Conservation (phyloP, 1,140 invertebrate species). For the Lucilia cuprina region DNA sequence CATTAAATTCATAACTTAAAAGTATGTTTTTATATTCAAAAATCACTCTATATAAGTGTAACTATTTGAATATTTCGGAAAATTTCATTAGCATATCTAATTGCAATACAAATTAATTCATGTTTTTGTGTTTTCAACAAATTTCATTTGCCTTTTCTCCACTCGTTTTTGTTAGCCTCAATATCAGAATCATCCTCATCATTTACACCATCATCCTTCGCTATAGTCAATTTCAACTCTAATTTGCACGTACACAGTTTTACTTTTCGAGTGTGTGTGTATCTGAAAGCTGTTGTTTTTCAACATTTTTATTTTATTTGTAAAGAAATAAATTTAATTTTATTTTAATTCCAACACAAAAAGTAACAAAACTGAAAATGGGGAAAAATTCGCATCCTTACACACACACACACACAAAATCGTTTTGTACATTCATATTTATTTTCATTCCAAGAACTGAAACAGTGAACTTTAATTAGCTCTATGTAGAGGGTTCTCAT, state of each 20-base stretch:
- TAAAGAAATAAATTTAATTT: slow-evolving; percentile 31
- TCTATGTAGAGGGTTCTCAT: not conserved
- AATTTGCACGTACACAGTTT: slow-evolving; percentile 18
- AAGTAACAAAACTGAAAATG: not conserved
- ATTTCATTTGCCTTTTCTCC: not conserved
- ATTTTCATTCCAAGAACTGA: not conserved
- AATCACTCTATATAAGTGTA: not conserved
- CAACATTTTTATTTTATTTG: not conserved
- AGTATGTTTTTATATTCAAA: not conserved
- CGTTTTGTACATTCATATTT: no score
- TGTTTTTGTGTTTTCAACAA: not conserved
- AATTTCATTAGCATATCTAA: slow-evolving; percentile 31
- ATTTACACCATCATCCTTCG: not conserved
- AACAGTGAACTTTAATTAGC: slow-evolving; percentile 24
- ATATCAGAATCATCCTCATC: not conserved
- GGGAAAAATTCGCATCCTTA: not conserved
- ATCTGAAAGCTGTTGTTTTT: no score
- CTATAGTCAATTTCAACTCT: not conserved
- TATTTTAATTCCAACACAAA: slow-evolving; percentile 28
- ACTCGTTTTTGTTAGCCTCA: no score
- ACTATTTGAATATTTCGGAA: not conserved
- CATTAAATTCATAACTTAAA: not conserved
- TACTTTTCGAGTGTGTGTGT: not conserved
- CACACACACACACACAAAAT: not conserved
- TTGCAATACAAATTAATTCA: slow-evolving; percentile 22